phyloP scores from a whole-genome alignment of 1,140 invertebrate species.

The Bombus balteatus region DNA sequence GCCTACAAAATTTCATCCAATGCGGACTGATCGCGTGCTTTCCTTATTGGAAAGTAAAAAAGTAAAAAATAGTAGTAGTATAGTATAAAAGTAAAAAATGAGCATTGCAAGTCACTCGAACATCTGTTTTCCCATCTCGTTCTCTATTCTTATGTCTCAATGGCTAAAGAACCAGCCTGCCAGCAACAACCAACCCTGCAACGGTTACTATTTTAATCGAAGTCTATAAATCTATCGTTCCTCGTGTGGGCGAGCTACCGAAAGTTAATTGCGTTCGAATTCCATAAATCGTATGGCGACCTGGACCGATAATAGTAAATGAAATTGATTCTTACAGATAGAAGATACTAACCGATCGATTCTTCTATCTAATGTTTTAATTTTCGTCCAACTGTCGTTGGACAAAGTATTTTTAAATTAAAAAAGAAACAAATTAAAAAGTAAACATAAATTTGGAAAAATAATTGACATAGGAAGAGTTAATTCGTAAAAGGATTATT shows the following conservation, averaged over 20 bases:
- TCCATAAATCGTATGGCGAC: slow-evolving; percentile 41
- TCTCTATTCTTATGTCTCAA: too few relatives aligned
- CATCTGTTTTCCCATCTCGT: slow-evolving; percentile 9
- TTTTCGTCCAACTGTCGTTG: slow-evolving; percentile 29
- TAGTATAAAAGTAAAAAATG: slow-evolving; percentile 21
- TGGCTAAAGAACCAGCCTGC: neutral
- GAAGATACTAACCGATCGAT: slow-evolving; percentile 31
- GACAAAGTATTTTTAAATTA: neutral
- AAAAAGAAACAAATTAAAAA: neutral
- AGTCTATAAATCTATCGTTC: slow-evolving; percentile 46
- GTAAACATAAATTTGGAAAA: neutral
- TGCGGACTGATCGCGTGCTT: neutral
- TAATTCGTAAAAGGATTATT: neutral
- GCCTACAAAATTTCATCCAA: too few relatives aligned
- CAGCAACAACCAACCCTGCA: neutral
- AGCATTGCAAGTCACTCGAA: neutral
- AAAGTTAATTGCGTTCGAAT: slow-evolving; percentile 46
- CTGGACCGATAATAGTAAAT: slow-evolving; percentile 16
- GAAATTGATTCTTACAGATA: slow-evolving; percentile 45
- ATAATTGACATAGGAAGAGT: neutral
- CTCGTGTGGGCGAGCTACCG: neutral
- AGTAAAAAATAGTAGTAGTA: too few relatives aligned
- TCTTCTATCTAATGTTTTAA: slow-evolving; percentile 46
- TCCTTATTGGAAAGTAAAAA: neutral
- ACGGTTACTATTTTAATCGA: slow-evolving; percentile 46